phyloP scores from a whole-genome alignment of 1,140 invertebrate genomes.

The Micrasema longulum region DNA sequence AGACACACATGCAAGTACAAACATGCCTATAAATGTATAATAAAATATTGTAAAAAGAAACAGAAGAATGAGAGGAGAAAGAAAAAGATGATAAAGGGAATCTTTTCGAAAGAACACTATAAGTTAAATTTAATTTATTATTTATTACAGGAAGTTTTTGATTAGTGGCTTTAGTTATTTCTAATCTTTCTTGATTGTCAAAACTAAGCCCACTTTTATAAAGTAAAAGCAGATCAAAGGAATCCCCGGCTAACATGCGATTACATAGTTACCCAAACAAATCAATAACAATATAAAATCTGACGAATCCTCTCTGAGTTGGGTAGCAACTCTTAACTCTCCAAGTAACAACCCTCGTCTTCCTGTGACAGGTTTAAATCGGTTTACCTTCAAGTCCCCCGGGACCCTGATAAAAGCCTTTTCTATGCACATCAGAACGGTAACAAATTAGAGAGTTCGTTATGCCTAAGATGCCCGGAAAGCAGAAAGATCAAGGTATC shows the following conservation, averaged over 20 bases:
- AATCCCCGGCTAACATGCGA: conserved; percentile 26
- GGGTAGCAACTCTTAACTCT: conserved; percentile 28
- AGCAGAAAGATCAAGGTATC: no score
- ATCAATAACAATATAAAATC: conserved; percentile 43
- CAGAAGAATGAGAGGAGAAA: no score
- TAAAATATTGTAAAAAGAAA: no score
- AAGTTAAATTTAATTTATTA: no score
- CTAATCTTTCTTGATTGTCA: no score
- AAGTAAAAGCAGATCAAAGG: neutral
- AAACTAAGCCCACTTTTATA: neutral
- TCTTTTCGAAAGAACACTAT: no score
- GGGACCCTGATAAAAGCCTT: conserved; percentile 42
- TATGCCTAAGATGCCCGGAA: conserved; percentile 16
- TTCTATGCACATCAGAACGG: conserved; percentile 41
- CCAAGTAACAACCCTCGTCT: conserved; percentile 42
- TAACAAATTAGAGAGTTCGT: conserved; percentile 38
- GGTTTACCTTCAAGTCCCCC: conserved; percentile 28
- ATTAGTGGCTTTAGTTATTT: no score
- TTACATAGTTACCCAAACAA: conserved; percentile 39
- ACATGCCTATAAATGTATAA: no score
- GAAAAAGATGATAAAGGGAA: no score
- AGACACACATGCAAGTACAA: no score
- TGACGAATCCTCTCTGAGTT: conserved; percentile 28
- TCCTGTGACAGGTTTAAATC: conserved; percentile 42
- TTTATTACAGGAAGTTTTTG: no score